Evolutionary conservation across 2,797 vertebrate genomes (phyloP).

Genomic region (Myotis myotis): DNA sequence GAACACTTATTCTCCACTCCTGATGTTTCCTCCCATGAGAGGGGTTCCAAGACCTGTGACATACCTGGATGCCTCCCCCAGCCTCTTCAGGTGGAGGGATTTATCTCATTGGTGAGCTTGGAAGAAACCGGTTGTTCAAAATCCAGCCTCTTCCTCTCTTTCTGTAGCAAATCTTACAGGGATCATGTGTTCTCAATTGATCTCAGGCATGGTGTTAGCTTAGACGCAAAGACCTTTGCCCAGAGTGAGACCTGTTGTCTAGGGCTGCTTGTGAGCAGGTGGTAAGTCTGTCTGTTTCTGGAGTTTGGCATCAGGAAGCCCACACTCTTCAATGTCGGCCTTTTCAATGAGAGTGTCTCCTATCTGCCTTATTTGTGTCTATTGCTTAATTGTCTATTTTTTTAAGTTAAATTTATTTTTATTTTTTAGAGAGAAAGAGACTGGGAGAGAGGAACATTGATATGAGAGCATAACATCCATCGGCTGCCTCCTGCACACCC

Average conservation of each 20-base stretch:
- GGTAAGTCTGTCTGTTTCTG: background rate
- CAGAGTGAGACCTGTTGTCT: background rate
- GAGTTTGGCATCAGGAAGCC: background rate
- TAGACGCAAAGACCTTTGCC: conserved; percentile 8
- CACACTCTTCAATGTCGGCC: background rate
- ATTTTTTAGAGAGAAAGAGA: background rate
- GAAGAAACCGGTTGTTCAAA: conserved; percentile 29
- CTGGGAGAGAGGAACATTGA: background rate
- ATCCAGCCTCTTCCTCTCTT: background rate
- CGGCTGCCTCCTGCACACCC: background rate
- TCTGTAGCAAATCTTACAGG: background rate
- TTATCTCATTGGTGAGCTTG: background rate
- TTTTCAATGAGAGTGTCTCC: background rate
- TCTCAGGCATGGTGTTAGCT: background rate
- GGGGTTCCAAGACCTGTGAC: background rate
- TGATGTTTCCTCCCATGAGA: background rate
- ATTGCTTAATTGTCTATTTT: background rate
- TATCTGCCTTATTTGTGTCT: background rate
- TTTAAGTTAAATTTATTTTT: background rate
- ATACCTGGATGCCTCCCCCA: background rate
- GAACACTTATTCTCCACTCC: background rate
- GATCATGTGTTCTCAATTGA: background rate
- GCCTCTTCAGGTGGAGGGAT: background rate
- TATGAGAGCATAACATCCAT: background rate
- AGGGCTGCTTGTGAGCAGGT: background rate